phyloP scores from a whole-genome alignment of 2,797 vertebrate genomes.

The Lindbergichthys nudifrons region DNA sequence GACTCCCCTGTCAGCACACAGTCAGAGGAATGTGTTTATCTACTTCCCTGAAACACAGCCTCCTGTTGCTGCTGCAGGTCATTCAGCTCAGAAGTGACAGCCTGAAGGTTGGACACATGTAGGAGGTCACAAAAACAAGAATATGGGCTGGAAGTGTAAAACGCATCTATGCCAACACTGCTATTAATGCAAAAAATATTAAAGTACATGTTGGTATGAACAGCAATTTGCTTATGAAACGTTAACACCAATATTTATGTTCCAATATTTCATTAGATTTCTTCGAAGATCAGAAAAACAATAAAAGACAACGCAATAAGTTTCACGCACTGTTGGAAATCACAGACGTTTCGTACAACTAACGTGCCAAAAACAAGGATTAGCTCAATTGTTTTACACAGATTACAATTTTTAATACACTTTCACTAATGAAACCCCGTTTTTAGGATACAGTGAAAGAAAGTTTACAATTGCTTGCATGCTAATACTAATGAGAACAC shows the following conservation, averaged over 20 bases:
- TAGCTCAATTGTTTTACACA: slow-evolving; percentile 19
- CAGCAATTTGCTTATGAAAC: background rate
- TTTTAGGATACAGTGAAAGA: slow-evolving; percentile 55
- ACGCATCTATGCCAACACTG: background rate
- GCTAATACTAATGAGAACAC: slow-evolving; percentile 70
- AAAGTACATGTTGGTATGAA: background rate
- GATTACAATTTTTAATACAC: slow-evolving; percentile 27
- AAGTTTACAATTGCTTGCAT: slow-evolving; percentile 60
- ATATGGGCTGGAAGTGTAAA: background rate
- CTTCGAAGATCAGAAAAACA: background rate
- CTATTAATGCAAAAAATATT: background rate
- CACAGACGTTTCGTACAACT: background rate
- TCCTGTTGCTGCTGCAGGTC: slow-evolving; percentile 10
- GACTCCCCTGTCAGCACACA: slow-evolving; percentile 19
- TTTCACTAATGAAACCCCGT: slow-evolving; percentile 41
- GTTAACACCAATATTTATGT: background rate
- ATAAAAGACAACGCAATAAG: background rate
- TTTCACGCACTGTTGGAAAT: slow-evolving; percentile 14
- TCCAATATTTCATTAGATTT: slow-evolving; percentile 4
- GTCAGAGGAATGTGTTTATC: slow-evolving; percentile 31
- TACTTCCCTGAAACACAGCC: slow-evolving; percentile 18
- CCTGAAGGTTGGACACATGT: slow-evolving; percentile 6
- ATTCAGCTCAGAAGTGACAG: background rate
- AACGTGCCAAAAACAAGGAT: background rate
- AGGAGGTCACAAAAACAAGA: background rate